Evolutionary conservation across 2,797 vertebrate species (phyloP).

Genomic region (Esox masquinongy): DNA sequence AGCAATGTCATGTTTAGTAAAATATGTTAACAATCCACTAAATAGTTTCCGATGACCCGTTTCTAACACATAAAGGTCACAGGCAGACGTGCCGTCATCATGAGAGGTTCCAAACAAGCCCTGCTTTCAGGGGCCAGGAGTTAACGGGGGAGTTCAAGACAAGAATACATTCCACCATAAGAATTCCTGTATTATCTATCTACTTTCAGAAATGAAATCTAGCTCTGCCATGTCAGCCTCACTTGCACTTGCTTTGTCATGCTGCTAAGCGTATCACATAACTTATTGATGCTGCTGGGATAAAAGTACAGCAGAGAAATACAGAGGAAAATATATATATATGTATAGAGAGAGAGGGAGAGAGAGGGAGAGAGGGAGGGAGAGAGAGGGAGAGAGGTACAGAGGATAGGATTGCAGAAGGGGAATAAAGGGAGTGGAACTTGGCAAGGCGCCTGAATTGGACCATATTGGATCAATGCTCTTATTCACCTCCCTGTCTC

Average conservation of each 20-base stretch:
- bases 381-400: not conserved
- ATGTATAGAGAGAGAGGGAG: not conserved
- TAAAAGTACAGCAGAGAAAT: not conserved
- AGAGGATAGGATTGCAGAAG: no score
- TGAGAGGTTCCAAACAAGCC: conserved; percentile 73
- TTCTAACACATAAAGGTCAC: conserved; percentile 68
- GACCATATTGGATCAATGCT: conserved; percentile 44
- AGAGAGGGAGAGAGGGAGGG: not conserved
- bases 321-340: not conserved
- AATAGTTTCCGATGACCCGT: conserved; percentile 57
- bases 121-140: conserved; percentile 61
- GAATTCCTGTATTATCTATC: conserved; percentile 58
- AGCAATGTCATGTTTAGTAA: not conserved
- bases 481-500: conserved; percentile 21
- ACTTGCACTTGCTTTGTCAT: conserved; percentile 69
- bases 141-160: conserved; percentile 56
- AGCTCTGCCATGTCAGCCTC: conserved; percentile 27
- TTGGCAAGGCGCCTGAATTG: conserved; percentile 42
- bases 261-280: conserved; percentile 50
- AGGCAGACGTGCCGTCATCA: conserved; percentile 65
- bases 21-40: conserved; percentile 51
- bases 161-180: conserved; percentile 51
- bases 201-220: conserved; percentile 59
- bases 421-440: conserved; percentile 22
- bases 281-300: conserved; percentile 56